Evolutionary conservation across 2,113 vertebrate species (phyloP), one percentile per base, ranked within the genome.

Genomic region (Nothoprocta pentlandii): DNA sequence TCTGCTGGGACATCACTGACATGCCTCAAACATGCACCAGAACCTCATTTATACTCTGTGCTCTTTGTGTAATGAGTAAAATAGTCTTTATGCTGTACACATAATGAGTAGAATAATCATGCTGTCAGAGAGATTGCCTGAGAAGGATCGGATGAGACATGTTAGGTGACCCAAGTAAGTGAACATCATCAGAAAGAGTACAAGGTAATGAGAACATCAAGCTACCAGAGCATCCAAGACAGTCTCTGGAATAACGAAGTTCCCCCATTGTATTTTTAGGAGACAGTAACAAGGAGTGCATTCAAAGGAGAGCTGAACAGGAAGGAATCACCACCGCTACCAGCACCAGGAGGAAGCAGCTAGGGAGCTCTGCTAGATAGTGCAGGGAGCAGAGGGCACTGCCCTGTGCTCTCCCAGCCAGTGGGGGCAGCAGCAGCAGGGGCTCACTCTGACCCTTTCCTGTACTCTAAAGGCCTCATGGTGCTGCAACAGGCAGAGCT

Each of bases 41-140:
- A 25, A 30, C 23, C 46, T 17, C 2, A 0, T 16, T 8, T 9
- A 2, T 0, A 3, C 26, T 34, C 34, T 2, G 3, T 13, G 67
- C 25, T 2, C 0, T 1, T 16, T 22, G 21, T 44, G 23, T 1
- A 42, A 6, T 1, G 28, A 6, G 5, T 3, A 2, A 3, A 30
- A 13, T 8, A 2, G 7, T 2, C 39, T 11, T 13, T 15, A 16
- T 70, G 32, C 32, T 1, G 1, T 1, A 21, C 28, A 22, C n/a
- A 20, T 2, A 47, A 5, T 1, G 28, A 8, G 6, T 3, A 2
- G 3, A 30, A 13, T 8, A 2, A 7, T 2, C 39, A 12, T 13
- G 8, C 4, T 21, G 22, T 20, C 22, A 6, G 56, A 15, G 12
- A 2, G 1, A 7, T 9, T 21, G 20, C 56, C 0, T 3, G 1